These are phyloP conservation scores for Microplitis demolitor DNA, from an alignment of 1,140 invertebrate species.

Conservation along the genomic window DNA sequence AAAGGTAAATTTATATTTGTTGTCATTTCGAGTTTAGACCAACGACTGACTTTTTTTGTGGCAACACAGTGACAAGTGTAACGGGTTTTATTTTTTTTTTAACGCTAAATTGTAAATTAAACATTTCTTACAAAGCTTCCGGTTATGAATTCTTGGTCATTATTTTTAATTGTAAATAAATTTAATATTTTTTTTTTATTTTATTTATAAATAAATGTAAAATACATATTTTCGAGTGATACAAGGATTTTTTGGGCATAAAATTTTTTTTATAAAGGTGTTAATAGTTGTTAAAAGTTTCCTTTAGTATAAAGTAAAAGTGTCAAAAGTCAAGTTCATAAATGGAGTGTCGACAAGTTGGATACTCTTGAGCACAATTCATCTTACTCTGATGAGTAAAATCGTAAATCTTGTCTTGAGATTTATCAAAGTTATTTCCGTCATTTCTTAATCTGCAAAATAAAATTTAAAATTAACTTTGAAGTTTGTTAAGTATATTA, in stretches of 20 bases:
- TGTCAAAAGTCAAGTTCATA: conserved; percentile 50
- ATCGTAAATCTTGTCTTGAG: conserved; percentile 70
- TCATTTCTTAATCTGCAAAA: conserved; percentile 47
- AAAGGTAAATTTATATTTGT: neutral
- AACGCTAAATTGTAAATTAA: too few species aligned
- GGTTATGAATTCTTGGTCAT: too few species aligned
- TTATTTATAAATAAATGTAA: too few species aligned
- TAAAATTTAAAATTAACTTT: conserved; percentile 1
- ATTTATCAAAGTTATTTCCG: conserved; percentile 61
- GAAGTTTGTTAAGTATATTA: neutral
- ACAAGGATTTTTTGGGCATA: neutral
- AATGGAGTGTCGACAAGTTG: conserved; percentile 59
- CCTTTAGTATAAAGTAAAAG: neutral
- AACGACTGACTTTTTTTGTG: too few species aligned
- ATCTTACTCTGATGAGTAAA: conserved; percentile 64
- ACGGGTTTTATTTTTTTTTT: too few species aligned
- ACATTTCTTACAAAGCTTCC: too few species aligned
- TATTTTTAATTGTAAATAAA: too few species aligned
- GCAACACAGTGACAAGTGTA: too few species aligned
- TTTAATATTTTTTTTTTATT: too few species aligned
- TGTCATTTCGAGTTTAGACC: too few species aligned
- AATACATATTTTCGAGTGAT: too few species aligned
- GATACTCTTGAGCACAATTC: conserved; percentile 59
- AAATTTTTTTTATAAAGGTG: neutral
- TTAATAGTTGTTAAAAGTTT: conserved; percentile 5